Percentiles rank a stretch among this genome's conserved stretches.
phyloP scores from a whole-genome alignment of 2,797 vertebrate species.

The Channa striata region DNA sequence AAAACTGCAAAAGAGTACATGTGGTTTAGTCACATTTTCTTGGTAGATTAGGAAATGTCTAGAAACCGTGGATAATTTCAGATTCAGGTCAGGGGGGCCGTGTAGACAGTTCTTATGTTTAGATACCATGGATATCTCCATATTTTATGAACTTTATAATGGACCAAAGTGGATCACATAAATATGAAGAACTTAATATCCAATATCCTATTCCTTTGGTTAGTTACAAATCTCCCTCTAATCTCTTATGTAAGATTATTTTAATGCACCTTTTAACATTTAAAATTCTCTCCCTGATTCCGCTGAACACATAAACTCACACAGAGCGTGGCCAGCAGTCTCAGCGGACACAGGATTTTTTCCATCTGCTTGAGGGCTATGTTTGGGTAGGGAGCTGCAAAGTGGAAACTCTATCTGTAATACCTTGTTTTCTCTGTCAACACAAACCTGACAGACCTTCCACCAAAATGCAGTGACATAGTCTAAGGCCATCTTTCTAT shows the following conservation, averaged over 20 bases:
- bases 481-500: slow-evolving; percentile 49
- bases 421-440: slow-evolving; percentile 82
- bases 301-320: slow-evolving; percentile 34
- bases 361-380: slow-evolving; percentile 69
- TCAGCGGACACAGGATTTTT: slow-evolving; percentile 73
- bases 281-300: slow-evolving; percentile 40
- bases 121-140: neutral
- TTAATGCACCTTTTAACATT: slow-evolving; percentile 47
- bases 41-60: neutral
- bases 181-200: neutral
- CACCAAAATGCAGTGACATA: slow-evolving; percentile 64
- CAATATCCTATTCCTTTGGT: neutral
- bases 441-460: slow-evolving; percentile 67
- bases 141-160: neutral
- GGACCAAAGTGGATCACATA: neutral
- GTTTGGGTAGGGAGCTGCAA: slow-evolving; percentile 68
- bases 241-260: slow-evolving; percentile 7
- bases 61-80: neutral
- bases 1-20: too few species aligned
- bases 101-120: neutral
- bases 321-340: slow-evolving; percentile 49
- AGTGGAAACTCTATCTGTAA: slow-evolving; percentile 81
- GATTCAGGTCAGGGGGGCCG: too few species aligned
- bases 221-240: slow-evolving; percentile 11
- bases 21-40: neutral